These are phyloP conservation scores for Chelidonichthys spinosus DNA, from an alignment of 2,797 vertebrate genomes.

Conservation along the genomic window DNA sequence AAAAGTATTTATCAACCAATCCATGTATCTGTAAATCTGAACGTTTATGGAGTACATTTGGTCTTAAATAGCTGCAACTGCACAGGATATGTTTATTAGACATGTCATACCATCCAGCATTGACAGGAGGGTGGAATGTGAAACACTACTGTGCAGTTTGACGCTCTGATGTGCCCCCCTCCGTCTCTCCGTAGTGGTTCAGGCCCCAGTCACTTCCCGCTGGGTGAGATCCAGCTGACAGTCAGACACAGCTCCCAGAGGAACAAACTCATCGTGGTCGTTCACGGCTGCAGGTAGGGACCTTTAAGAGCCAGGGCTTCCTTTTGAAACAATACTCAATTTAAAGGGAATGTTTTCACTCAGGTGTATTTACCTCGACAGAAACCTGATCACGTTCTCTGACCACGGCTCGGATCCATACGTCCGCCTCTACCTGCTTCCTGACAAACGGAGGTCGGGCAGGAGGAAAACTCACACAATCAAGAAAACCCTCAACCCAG, in stretches of 20 bases:
- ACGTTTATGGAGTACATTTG: not conserved
- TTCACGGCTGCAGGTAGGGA: constrained; percentile 92
- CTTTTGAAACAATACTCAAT: no score
- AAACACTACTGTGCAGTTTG: no score
- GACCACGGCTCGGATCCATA: constrained; percentile 95
- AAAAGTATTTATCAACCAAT: constrained; percentile 59
- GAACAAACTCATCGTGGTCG: constrained; percentile 94
- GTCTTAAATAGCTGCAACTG: no score
- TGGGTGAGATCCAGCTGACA: constrained; percentile 95
- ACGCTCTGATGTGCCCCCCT: not conserved
- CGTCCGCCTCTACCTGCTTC: constrained; percentile 94
- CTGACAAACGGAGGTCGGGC: constrained; percentile 95
- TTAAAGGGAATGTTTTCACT: not conserved
- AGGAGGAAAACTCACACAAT: constrained; percentile 93
- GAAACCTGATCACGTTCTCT: constrained; percentile 93
- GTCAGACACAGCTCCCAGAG: constrained; percentile 93
- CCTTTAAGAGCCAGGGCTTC: not conserved
- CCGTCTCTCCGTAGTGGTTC: constrained; percentile 84
- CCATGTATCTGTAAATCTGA: not conserved
- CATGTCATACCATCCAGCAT: no score
- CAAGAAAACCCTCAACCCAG: constrained; percentile 93
- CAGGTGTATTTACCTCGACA: constrained; percentile 57
- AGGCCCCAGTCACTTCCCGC: constrained; percentile 85
- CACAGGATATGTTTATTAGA: no score
- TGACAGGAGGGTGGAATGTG: no score